Base-by-base conservation (phyloP, 2,797 vertebrate genomes). In the Channa striata region DNA sequence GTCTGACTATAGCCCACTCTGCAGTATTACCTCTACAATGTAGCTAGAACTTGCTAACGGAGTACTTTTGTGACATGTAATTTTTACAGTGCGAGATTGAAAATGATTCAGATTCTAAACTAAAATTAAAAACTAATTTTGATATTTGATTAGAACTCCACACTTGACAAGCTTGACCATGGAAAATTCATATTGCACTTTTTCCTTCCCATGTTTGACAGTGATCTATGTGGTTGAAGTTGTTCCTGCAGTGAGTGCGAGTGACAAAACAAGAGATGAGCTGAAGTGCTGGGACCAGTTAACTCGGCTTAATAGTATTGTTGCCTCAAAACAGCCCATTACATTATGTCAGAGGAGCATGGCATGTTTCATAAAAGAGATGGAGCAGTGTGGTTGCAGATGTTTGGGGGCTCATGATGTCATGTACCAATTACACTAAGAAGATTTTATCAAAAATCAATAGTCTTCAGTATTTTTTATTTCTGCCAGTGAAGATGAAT, bases 301-400 rank as follows among this genome's bases (percentile, higher is more conserved):
- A 88, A 68, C 64, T 67, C 21, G 37, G 46, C 54, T 78, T 88
- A 83, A 87, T 87, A 80, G 78, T 58, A 65, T 20, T 78, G 62
- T 71, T 84, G 81, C 74, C 77, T 82, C 66, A 74, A 68, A 65
- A 43, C 52, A 50, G 52, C 46, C 78, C 70, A 83, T 83, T 74
- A 82, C 50, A 16, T 74, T 70, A 80, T 64, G 61, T 71, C 46
- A 59, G 48, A 53, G 30, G 21, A 47, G 49, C 61, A 36, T 25
- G n/a, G 37, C 10, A 46, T 33, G 30, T 40, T 62, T 63, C 46
- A 72, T 85, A 72, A 79, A 44, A 78, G 33, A 75, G 72, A 81
- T 57, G 62, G 64, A 71, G 66, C 53, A 37, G 44, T 65, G 48
- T 57, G 58, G 13, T 42, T 47, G 34, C 47, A 25, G 62, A 63